Evolutionary conservation across 2,113 vertebrate species (phyloP).

Genomic region (Leptobrachium leishanense): DNA sequence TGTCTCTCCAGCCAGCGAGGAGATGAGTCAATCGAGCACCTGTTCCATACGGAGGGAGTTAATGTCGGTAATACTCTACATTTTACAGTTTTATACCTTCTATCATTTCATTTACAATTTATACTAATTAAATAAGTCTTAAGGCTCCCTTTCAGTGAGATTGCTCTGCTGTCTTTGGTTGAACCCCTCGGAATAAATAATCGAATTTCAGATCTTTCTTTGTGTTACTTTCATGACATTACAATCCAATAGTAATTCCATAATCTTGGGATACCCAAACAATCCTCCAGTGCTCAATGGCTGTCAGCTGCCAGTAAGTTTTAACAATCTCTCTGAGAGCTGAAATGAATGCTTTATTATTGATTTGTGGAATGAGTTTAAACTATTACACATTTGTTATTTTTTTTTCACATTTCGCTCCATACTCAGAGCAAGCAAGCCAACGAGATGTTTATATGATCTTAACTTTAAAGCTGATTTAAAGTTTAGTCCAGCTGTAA

Average conservation of each 20-base stretch:
- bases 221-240: constrained; percentile 17
- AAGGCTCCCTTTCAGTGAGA: not conserved
- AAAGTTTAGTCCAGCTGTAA: not conserved
- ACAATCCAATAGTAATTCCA: constrained; percentile 36
- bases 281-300: not conserved
- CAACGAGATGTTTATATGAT: not conserved
- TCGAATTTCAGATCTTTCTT: constrained; percentile 18
- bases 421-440: not conserved
- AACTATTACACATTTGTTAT: constrained; percentile 33
- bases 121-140: not conserved
- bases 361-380: constrained; percentile 36
- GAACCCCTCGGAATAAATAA: constrained; percentile 33
- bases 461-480: not conserved
- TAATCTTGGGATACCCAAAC: not conserved
- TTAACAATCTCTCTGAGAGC: not conserved
- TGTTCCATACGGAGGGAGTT: not conserved
- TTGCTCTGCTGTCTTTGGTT: not conserved
- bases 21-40: not conserved
- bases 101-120: not conserved
- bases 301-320: constrained; percentile 21
- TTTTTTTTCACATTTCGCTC: not conserved
- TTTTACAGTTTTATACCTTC: not conserved
- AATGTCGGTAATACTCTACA: not conserved
- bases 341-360: constrained; percentile 35
- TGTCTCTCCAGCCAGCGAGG: not conserved